Base-by-base conservation (phyloP, 2,797 vertebrate species). In the Coccyzus lansbergi region DNA sequence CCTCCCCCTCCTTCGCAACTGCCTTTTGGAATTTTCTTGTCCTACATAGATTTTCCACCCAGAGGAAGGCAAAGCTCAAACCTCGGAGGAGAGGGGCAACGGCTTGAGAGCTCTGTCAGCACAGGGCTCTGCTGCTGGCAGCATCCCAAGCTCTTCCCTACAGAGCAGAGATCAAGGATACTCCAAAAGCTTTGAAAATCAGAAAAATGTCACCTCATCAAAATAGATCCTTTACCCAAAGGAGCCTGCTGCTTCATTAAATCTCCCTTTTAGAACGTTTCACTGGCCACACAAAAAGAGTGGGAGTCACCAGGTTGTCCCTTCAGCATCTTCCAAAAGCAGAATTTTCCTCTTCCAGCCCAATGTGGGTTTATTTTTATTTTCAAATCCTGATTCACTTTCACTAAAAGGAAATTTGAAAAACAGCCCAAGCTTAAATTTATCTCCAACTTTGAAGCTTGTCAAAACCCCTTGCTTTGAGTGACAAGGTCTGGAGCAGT, bases 321-420 rank as follows among this genome's bases (percentile, higher is more conserved):
- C 29, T 86, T 33, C 69, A 81, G 44, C 83, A 21, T 72, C 84
- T 79, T 60, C 42, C 69, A 62, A 40, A 64, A 22, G 42, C 65
- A 51, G 26, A 0, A 26, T 84, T 71, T 58, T 34, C 70, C 22
- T 70, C 29, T 49, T 36, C 48, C 59, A 70, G 49, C 25, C 24
- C 49, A 0, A 0, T 10, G 38, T 59, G 67, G 79, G 76, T 77
- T 79, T 48, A 29, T 42, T 90, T 88, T 72, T 76, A 46, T 55
- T 94, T 94, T 40, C 6, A 93, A 92, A 85, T 79, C 75, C 79
- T 94, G 44, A 86, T 92, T 94, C 88, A 94, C 95, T 94, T 74
- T 92, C 60, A 76, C 77, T 94, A 88, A 96, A 93, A 94, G 85
- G 74, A 71, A 74, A 86, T 60, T 82, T 90, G 78, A 95, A 90